A percentile compares a stretch with the other conserved stretches of the same genome.
phyloP scores from a whole-genome alignment of 2,888 invertebrate species.

The Xestia xanthographa region DNA sequence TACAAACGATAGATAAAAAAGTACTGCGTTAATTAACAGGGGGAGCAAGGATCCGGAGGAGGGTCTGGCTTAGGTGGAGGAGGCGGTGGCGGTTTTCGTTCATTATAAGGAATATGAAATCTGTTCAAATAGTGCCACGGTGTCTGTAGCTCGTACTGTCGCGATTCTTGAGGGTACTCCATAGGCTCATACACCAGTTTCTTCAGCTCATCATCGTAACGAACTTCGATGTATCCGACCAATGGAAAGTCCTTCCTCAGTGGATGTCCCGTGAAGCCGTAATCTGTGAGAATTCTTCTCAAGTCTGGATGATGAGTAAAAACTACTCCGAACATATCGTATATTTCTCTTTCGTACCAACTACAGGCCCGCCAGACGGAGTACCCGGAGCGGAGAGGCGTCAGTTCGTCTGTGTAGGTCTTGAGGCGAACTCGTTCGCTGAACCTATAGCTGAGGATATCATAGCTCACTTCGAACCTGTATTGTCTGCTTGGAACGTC shows the following conservation, averaged over 20 bases:
- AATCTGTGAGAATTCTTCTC: conserved; percentile 85
- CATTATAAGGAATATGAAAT: conserved; percentile 82
- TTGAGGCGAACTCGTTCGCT: conserved; percentile 77
- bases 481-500: conserved; percentile 83
- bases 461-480: conserved; percentile 84
- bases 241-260: conserved; percentile 86
- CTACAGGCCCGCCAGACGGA: conserved; percentile 77
- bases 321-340: conserved; percentile 85
- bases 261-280: conserved; percentile 86
- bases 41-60: neutral
- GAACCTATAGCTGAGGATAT: conserved; percentile 80
- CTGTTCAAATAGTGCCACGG: conserved; percentile 85
- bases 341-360: conserved; percentile 84
- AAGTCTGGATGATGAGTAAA: conserved; percentile 86
- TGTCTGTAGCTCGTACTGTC: conserved; percentile 77
- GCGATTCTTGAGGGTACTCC: conserved; percentile 83
- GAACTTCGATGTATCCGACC: conserved; percentile 84
- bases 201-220: conserved; percentile 86
- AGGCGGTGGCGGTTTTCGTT: conserved; percentile 51
- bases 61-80: conserved; percentile 59
- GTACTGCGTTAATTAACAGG: conserved; percentile 6
- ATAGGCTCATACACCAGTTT: conserved; percentile 86
- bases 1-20: neutral
- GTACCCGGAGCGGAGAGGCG: conserved; percentile 81
- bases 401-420: conserved; percentile 86